A percentile compares a stretch with the other conserved stretches of the same genome.
Evolutionary conservation across 2,113 vertebrate species (phyloP).

Genomic region (Planiliza haematocheilus): DNA sequence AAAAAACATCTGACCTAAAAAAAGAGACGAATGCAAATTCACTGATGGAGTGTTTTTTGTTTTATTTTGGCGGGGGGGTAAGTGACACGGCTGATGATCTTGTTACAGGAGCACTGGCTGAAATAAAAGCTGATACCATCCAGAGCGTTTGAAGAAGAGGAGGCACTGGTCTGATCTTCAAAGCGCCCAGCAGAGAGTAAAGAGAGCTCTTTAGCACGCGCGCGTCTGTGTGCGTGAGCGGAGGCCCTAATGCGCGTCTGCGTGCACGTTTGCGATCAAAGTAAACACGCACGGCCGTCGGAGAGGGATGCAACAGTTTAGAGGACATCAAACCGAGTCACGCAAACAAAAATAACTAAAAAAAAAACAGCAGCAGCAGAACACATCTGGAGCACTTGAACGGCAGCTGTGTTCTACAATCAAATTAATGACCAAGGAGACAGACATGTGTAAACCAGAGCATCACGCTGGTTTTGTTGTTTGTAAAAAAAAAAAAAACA

Average conservation of each 20-base stretch:
- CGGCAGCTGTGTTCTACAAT: not conserved
- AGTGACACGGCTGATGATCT: constrained; percentile 37
- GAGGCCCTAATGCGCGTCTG: constrained; percentile 3
- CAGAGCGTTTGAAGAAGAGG: constrained; percentile 37
- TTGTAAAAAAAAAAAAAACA: not conserved
- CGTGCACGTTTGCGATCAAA: constrained; percentile 46
- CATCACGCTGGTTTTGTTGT: constrained; percentile 11
- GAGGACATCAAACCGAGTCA: constrained; percentile 23
- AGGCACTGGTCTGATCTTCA: constrained; percentile 61
- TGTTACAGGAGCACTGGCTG: constrained; percentile 22
- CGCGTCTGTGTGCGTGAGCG: constrained; percentile 9
- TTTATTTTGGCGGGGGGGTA: not conserved
- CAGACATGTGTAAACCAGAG: not conserved
- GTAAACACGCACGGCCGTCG: not conserved
- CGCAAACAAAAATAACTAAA: no score
- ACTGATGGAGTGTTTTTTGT: constrained; percentile 20
- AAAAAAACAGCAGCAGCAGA: no score
- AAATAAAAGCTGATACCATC: constrained; percentile 47
- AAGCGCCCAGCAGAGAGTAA: constrained; percentile 46
- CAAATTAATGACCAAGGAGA: constrained; percentile 3
- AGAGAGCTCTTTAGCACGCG: constrained; percentile 32
- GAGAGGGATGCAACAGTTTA: constrained; percentile 32
- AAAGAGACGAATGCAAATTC: constrained; percentile 53
- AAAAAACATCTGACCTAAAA: constrained; percentile 50
- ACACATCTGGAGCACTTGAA: not conserved